Base-by-base conservation (phyloP, 2,113 vertebrate genomes). In the Chaetorhynchus papuensis region DNA sequence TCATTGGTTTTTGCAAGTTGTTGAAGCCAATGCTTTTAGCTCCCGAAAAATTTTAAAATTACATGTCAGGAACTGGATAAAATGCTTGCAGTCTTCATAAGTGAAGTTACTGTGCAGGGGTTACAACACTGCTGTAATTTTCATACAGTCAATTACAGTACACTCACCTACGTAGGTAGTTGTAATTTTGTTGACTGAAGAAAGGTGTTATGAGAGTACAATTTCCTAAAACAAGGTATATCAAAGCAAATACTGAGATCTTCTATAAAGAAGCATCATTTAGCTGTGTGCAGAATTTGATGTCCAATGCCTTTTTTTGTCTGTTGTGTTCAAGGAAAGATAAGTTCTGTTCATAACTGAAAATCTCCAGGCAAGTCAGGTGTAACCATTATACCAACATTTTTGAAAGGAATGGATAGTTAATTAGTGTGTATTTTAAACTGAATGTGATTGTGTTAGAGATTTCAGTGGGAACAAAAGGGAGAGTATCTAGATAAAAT, bases 341-440 rank as follows among this genome's bases (percentile, higher is more conserved):
- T 71, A 78, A 74, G 49, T 88, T 84, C 61, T 95, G 27, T 75
- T 97, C 64, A 72, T 95, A 97, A 96, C 31, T 95, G 53, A 95
- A 97, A 94, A 97, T 96, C 90, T 97, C 74, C 28, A 97, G 95
- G 86, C 80, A 97, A 97, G 93, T 94, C 57, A 94, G 91, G 64
- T 97, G 92, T 45, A 83, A 97, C 68, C 78, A 83, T 94, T 97
- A 77, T 94, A 93, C 41, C 75, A 95, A 72, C 56, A 84, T 94
- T 97, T 96, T 97, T 92, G 42, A 95, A 81, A 53, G 52, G 91
- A 97, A 96, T 6, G 15, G 54, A 42, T 91, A 96, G 93, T 97
- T 97, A 97, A 96, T 97, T 97, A 90, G 86, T 92, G 96, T 97
- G 78, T 94, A 83, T 97, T 96, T 97, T 89, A 97, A 95, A 97